These are phyloP conservation scores for Drosophila pandora DNA, from an alignment of 1,140 invertebrate genomes.

Conservation along the genomic window DNA sequence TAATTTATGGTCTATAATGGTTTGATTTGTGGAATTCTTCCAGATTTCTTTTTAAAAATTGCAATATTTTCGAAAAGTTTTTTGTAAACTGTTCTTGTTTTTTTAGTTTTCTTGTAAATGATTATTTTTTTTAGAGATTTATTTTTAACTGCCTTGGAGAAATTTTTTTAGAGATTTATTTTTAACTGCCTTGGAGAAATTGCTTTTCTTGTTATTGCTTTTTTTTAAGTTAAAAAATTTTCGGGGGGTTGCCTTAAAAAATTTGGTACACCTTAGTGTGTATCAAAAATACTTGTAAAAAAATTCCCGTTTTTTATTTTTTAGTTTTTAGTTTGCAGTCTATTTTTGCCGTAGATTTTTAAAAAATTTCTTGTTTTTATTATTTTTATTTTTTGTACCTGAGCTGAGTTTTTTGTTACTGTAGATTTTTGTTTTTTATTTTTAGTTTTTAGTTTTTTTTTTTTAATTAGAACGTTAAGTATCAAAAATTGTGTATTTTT, in stretches of 20 bases:
- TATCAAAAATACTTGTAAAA: constrained; percentile 45
- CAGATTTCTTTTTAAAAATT: constrained; percentile 1
- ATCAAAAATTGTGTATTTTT: constrained; percentile 25
- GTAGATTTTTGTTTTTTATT: constrained; percentile 1
- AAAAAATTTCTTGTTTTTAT: background rate
- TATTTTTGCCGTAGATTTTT: constrained; percentile 14
- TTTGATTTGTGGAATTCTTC: constrained; percentile 4
- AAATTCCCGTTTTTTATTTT: constrained; percentile 24
- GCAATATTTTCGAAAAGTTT: background rate
- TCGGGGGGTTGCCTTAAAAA: constrained; percentile 4
- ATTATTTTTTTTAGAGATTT: background rate
- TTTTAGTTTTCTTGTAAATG: background rate
- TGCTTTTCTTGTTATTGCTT: constrained; percentile 20
- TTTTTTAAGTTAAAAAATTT: background rate
- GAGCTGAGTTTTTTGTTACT: constrained; percentile 42
- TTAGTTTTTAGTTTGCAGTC: constrained; percentile 18
- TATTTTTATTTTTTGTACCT: constrained; percentile 32
- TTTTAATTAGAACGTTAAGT: constrained; percentile 27
- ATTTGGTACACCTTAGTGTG: constrained; percentile 15
- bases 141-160: too few species aligned
- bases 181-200: background rate
- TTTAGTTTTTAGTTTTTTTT: background rate
- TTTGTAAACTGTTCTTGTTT: background rate
- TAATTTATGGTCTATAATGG: constrained; percentile 18
- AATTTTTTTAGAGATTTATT: background rate